These are phyloP conservation scores for Poecilia picta DNA, from an alignment of 2,797 vertebrate genomes.

Conservation along the genomic window DNA sequence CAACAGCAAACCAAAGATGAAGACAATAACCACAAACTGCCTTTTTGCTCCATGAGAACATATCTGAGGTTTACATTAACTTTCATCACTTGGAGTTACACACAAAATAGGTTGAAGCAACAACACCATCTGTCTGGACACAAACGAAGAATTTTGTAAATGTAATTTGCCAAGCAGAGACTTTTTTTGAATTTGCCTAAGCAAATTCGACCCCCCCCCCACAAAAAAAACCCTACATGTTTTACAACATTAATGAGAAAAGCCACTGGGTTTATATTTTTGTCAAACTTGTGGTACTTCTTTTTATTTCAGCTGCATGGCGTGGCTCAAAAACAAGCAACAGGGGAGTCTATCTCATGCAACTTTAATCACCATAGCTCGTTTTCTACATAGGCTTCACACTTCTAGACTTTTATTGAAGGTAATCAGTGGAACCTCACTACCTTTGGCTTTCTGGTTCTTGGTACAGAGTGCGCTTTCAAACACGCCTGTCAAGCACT, in stretches of 20 bases:
- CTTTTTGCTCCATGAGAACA: neutral
- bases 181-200: neutral
- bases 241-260: neutral
- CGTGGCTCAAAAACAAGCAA: slow-evolving; percentile 22
- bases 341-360: slow-evolving; percentile 11
- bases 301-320: neutral
- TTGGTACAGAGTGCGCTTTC: neutral
- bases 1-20: neutral
- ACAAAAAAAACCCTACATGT: neutral
- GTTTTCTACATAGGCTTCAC: slow-evolving; percentile 18
- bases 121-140: neutral
- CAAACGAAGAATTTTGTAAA: neutral
- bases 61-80: neutral
- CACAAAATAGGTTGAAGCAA: neutral
- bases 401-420: slow-evolving; percentile 12
- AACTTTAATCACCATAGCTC: slow-evolving; percentile 15
- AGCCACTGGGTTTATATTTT: neutral
- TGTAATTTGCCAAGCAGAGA: neutral
- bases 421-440: slow-evolving; percentile 9
- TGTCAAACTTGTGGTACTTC: neutral
- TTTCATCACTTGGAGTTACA: neutral
- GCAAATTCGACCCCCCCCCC: neutral
- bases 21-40: neutral
- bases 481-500: neutral
- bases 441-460: neutral